These are phyloP conservation scores for Dysmachus trigonus DNA, from an alignment of 2,888 invertebrate genomes.

Conservation along the genomic window DNA sequence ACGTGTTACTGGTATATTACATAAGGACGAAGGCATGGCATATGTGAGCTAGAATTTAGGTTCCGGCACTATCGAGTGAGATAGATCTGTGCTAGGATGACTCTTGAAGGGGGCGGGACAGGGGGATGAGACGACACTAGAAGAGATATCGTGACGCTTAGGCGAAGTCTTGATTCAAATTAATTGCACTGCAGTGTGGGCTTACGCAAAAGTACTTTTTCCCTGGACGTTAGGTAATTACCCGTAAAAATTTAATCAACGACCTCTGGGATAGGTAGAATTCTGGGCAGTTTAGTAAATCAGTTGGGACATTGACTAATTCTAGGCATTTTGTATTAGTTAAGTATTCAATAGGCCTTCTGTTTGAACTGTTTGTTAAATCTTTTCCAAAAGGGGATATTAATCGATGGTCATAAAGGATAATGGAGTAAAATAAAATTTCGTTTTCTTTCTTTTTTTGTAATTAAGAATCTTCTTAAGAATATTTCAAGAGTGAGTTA, in stretches of 20 bases:
- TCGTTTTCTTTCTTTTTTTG: not conserved
- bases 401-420: not conserved
- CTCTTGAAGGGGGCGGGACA: not conserved
- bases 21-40: not conserved
- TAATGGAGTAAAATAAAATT: not conserved
- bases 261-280: not conserved
- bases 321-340: not conserved
- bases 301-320: not conserved
- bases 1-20: conserved; percentile 8
- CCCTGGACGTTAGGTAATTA: not conserved
- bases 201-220: not conserved
- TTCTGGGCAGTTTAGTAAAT: not conserved
- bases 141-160: conserved; percentile 17
- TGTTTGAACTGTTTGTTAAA: not conserved
- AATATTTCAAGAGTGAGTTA: too few species aligned
- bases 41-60: not conserved
- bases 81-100: not conserved
- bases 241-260: conserved; percentile 27
- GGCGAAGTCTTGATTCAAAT: conserved; percentile 11
- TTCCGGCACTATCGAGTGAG: not conserved
- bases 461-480: not conserved
- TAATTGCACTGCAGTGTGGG: conserved; percentile 25
- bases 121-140: not conserved
- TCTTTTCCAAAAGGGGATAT: not conserved
- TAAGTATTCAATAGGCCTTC: not conserved